Conservation (phyloP, 2,113 vertebrate genomes). For the Trichechus manatus region DNA sequence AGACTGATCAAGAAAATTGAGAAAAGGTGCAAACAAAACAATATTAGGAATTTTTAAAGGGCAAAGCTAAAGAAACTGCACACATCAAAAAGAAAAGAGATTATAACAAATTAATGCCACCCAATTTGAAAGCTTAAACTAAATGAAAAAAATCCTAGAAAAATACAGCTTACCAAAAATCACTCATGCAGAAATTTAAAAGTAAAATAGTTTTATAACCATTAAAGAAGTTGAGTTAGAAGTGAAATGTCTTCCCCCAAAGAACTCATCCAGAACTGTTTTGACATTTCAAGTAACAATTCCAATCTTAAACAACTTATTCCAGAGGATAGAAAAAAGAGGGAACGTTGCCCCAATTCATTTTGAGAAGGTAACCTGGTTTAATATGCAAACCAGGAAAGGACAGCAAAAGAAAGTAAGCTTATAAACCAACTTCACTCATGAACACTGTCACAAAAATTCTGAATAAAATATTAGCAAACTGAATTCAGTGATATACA, state of each 20-base stretch:
- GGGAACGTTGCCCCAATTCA: not conserved
- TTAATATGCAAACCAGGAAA: not conserved
- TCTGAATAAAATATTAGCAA: not conserved
- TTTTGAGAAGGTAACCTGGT: not conserved
- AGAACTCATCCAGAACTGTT: not conserved
- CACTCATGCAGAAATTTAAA: not conserved
- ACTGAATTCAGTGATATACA: not conserved
- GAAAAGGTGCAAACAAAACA: not conserved
- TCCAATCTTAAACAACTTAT: not conserved
- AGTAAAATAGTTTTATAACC: not conserved
- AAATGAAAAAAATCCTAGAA: not conserved
- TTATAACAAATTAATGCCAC: not conserved
- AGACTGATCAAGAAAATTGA: not conserved
- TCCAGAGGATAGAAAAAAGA: not conserved
- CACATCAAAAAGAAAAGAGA: not conserved
- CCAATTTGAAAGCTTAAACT: not conserved
- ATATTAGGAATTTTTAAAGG: not conserved
- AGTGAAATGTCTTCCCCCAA: not conserved
- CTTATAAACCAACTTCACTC: not conserved
- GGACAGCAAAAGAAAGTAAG: not conserved
- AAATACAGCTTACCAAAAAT: not conserved
- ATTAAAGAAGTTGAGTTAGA: not conserved
- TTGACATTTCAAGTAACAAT: not conserved
- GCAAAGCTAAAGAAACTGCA: no score
- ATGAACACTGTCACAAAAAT: not conserved